phyloP scores from a whole-genome alignment of 2,113 vertebrate species.

The Odocoileus hemionus region DNA sequence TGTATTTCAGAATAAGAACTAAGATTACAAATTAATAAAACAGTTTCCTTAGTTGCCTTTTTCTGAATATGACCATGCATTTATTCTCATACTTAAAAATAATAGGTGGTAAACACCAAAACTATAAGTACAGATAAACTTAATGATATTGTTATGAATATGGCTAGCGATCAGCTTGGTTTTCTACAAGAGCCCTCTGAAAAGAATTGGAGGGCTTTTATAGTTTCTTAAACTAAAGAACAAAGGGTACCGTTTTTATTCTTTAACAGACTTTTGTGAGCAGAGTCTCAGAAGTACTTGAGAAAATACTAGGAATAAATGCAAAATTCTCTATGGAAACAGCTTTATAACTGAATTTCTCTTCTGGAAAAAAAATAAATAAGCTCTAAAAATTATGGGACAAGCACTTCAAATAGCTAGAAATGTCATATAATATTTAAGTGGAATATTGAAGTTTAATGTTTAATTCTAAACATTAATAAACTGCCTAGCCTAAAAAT shows the following conservation, averaged over 20 bases:
- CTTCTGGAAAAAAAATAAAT: neutral
- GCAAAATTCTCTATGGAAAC: slow-evolving; percentile 19
- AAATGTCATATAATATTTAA: neutral
- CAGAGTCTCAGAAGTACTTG: neutral
- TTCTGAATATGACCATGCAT: neutral
- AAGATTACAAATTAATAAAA: neutral
- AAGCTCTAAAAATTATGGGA: neutral
- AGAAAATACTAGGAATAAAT: neutral
- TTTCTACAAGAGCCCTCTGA: neutral
- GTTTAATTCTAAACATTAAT: neutral
- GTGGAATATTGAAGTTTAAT: neutral
- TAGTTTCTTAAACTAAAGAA: slow-evolving; percentile 14
- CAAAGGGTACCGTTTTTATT: slow-evolving; percentile 20
- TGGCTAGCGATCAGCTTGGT: neutral
- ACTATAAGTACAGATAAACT: neutral
- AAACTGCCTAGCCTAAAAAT: neutral
- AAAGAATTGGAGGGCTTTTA: neutral
- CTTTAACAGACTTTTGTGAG: neutral
- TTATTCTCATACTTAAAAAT: neutral
- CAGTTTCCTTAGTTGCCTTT: neutral
- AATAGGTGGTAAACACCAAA: neutral
- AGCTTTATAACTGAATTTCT: neutral
- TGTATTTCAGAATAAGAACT: slow-evolving; percentile 13
- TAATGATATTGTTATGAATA: neutral
- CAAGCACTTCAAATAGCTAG: neutral